A percentile compares a stretch with the other conserved stretches of the same genome.
phyloP scores from a whole-genome alignment of 2,888 invertebrate genomes.

The Pristionchus entomophagus region DNA sequence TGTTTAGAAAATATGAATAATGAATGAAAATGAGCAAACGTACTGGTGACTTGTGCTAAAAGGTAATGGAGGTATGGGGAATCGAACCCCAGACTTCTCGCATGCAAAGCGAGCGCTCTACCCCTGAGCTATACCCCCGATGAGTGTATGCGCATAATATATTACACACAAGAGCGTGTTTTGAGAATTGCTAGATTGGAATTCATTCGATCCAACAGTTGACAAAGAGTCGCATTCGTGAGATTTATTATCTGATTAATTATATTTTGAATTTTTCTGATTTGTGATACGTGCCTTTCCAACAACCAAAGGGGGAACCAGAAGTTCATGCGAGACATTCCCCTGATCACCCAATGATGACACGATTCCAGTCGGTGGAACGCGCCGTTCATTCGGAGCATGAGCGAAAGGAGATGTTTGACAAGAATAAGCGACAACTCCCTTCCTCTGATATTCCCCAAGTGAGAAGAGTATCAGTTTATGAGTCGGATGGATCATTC shows the following conservation, averaged over 20 bases:
- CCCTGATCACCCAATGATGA: neutral
- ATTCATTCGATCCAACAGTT: too few species aligned
- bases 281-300: too few species aligned
- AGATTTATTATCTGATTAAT: too few species aligned
- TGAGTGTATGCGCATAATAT: neutral
- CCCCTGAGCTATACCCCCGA: slow-evolving; percentile 66
- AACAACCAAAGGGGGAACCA: neutral
- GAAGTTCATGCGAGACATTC: neutral
- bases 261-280: too few species aligned
- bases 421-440: neutral
- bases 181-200: too few species aligned
- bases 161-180: neutral
- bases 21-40: neutral
- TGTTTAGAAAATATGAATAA: too few species aligned
- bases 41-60: neutral
- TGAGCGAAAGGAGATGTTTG: neutral
- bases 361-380: neutral
- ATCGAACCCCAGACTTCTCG: slow-evolving; percentile 72
- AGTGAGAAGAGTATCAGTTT: neutral
- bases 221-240: too few species aligned
- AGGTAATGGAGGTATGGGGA: slow-evolving; percentile 66
- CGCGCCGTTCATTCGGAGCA: neutral
- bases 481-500: neutral
- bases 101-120: slow-evolving; percentile 72
- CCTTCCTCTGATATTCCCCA: neutral